Evolutionary conservation across 2,113 vertebrate species (phyloP), one percentile per base, ranked within the genome.

Genomic region (Percina caprodes): DNA sequence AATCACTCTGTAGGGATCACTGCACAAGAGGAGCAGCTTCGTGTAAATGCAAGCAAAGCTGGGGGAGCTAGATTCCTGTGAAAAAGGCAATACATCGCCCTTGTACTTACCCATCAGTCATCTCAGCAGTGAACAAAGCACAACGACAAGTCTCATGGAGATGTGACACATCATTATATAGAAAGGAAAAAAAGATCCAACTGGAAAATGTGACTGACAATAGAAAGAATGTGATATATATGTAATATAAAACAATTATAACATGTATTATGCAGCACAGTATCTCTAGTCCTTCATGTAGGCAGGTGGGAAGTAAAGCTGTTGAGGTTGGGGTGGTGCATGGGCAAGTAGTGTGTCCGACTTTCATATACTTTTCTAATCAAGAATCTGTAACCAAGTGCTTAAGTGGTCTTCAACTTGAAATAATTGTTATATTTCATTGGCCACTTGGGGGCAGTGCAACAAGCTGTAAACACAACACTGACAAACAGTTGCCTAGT

Each of bases 1-100:
- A 93, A 89, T 91, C 82, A 89, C 85, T 88, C 83, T 60, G 74
- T 59, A 74, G 86, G 86, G 89, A 91, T 90, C 85, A 84, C 58
- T 69, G 81, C 76, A 85, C 75, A 74, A 86, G 86, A 91, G 86
- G 67, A 83, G 73, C 30, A 15, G 73, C 70, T 55, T 55, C 82
- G 83, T 86, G 35, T 73, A 76, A 84, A 87, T 77, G 81, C 82
- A 71, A 69, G 48, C 21, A 86, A 92, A 89, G 87, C 73, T 48
- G 80, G 59, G 67, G 55, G 71, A 75, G 71, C 66, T 30, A 46
- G 65, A 77, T 70, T 74, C 51, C 23, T 55, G 79, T 30, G 81
- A 86, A 77, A 83, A 59, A 83, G 84, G 72, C 75, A 23, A 86
- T 76, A 86, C 89, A 89, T 89, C 67, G 77, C 79, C 80, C 30